phyloP scores from a whole-genome alignment of 37 sponge, comb jelly and placozoan genomes.

The Halichondria panicea region DNA sequence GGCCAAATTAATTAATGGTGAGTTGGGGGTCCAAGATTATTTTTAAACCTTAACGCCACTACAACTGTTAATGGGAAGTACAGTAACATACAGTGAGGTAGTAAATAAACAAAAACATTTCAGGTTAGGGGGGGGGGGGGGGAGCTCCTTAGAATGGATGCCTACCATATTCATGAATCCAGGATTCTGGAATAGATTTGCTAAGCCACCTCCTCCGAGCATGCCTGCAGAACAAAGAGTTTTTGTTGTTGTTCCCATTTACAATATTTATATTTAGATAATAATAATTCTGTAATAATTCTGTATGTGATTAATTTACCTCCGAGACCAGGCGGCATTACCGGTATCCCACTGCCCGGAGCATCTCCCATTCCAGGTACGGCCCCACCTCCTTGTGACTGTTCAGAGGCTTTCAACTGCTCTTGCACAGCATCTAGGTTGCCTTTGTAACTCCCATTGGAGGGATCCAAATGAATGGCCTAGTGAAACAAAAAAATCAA shows the following conservation, averaged over 20 bases:
- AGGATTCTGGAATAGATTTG: slow-evolving; percentile 32
- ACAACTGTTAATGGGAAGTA: too few species aligned
- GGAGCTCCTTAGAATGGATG: too few species aligned
- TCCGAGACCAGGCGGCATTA: too few species aligned
- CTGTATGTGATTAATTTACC: too few species aligned
- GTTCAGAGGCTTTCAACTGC: slow-evolving; percentile 8
- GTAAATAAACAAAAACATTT: too few species aligned
- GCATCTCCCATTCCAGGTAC: neutral
- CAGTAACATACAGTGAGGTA: too few species aligned
- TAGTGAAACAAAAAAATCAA: neutral
- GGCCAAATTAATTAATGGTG: too few species aligned
- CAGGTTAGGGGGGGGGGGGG: too few species aligned
- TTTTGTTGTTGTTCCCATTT: neutral
- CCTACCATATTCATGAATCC: slow-evolving; percentile 68
- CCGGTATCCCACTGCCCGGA: neutral
- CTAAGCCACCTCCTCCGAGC: slow-evolving; percentile 12
- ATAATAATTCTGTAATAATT: too few species aligned
- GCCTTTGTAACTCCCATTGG: slow-evolving; percentile 43
- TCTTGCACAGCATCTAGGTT: slow-evolving; percentile 37
- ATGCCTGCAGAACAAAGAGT: neutral
- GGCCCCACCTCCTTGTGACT: neutral
- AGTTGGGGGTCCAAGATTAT: too few species aligned
- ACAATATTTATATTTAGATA: too few species aligned
- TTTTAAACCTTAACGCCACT: too few species aligned
- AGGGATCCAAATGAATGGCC: slow-evolving; percentile 55